These are phyloP conservation scores for Leptinotarsa undecemlineata DNA, from an alignment of 1,140 invertebrate species.

Conservation along the genomic window DNA sequence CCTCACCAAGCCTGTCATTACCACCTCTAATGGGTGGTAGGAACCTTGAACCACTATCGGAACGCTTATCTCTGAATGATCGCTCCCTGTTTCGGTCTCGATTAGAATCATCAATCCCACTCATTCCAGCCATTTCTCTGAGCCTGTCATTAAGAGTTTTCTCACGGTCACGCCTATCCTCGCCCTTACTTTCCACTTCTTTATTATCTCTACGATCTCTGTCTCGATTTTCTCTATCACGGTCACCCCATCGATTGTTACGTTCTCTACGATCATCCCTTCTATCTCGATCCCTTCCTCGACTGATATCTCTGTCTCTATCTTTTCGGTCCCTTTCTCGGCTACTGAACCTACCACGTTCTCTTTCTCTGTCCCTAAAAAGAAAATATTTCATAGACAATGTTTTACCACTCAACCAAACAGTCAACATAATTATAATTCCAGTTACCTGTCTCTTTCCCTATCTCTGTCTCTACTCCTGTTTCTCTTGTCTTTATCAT, in stretches of 20 bases:
- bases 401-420: neutral
- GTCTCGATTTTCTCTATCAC: constrained; percentile 37
- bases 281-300: constrained; percentile 47
- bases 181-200: constrained; percentile 18
- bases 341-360: constrained; percentile 41
- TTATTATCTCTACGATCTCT: constrained; percentile 32
- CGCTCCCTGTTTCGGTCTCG: constrained; percentile 15
- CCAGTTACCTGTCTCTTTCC: constrained; percentile 35
- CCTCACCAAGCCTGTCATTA: constrained; percentile 5
- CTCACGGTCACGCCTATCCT: constrained; percentile 44
- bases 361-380: constrained; percentile 35
- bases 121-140: constrained; percentile 50
- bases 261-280: constrained; percentile 40
- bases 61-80: constrained; percentile 6
- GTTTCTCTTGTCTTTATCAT: constrained; percentile 51
- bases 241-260: constrained; percentile 43
- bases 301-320: constrained; percentile 41
- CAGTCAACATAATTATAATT: neutral
- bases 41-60: constrained; percentile 1
- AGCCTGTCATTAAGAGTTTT: constrained; percentile 51
- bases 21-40: neutral
- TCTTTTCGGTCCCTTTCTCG: constrained; percentile 47
- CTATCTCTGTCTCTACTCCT: constrained; percentile 41
- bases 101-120: neutral
- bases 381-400: neutral